Conservation (phyloP, 2,113 vertebrate species). For the Varanus salvator region DNA sequence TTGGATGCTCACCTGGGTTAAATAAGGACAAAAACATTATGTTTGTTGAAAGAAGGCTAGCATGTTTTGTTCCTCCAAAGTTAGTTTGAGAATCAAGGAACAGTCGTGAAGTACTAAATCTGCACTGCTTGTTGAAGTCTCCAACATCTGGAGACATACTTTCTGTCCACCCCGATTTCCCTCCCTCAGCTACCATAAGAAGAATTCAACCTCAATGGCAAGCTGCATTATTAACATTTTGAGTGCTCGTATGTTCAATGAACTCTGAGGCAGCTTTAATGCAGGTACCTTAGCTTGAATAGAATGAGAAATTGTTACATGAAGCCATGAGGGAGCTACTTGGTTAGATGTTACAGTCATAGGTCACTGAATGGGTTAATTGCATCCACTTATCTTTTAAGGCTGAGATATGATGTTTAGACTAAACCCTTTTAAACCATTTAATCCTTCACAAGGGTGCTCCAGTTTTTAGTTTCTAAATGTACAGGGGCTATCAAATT, state of each 20-base stretch:
- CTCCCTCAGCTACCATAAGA: not conserved
- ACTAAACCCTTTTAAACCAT: conserved; percentile 46
- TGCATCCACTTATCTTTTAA: conserved; percentile 60
- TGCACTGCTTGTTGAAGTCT: not conserved
- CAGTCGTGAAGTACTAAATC: not conserved
- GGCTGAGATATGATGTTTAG: conserved; percentile 44
- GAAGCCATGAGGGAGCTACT: conserved; percentile 18
- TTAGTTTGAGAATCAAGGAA: not conserved
- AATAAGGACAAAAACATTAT: too few relatives aligned
- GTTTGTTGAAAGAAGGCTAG: not conserved
- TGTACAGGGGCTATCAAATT: conserved; percentile 36
- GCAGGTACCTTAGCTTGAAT: conserved; percentile 17
- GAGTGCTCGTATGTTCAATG: not conserved
- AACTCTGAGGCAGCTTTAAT: conserved; percentile 15
- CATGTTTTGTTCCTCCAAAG: too few relatives aligned
- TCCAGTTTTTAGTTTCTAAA: conserved; percentile 45
- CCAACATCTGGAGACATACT: too few relatives aligned
- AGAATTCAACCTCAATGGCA: not conserved
- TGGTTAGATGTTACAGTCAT: conserved; percentile 36
- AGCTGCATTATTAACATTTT: conserved; percentile 25
- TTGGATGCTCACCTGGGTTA: too few relatives aligned
- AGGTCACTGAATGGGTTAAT: conserved; percentile 65
- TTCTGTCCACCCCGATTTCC: too few relatives aligned
- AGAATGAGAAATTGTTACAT: not conserved
- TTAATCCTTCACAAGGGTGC: conserved; percentile 55